Evolutionary conservation across 1,140 invertebrate genomes (phyloP).

Genomic region (Radopholus similis): DNA sequence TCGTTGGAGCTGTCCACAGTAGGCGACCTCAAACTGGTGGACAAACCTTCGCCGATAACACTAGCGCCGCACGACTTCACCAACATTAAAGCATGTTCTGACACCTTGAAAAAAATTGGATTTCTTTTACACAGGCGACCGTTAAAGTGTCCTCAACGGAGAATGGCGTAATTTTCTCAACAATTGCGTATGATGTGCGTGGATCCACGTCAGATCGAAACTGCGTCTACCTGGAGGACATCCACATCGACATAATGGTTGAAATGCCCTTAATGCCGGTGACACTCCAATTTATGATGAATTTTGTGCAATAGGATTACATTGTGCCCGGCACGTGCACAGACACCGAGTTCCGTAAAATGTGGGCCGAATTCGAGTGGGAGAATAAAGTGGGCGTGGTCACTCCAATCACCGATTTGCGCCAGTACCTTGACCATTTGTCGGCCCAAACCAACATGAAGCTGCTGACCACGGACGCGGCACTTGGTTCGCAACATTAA

Average conservation of each 20-base stretch:
- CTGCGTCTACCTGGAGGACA: constrained; percentile 95
- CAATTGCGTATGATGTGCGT: constrained; percentile 73
- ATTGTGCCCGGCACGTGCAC: constrained; percentile 93
- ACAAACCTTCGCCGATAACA: constrained; percentile 89
- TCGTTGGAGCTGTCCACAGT: constrained; percentile 93
- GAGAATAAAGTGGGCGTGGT: constrained; percentile 99
- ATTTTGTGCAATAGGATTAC: constrained; percentile 70
- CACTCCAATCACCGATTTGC: constrained; percentile 84
- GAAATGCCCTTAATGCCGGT: too few relatives aligned
- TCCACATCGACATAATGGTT: constrained; percentile 96
- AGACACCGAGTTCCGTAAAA: constrained; percentile 90
- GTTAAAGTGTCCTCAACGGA: constrained; percentile 80
- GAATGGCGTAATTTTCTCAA: constrained; percentile 98
- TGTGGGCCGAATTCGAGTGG: constrained; percentile 99
- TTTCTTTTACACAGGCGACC: constrained; percentile 44
- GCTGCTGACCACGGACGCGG: constrained; percentile 80
- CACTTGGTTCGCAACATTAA: constrained; percentile 39
- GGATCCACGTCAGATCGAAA: constrained; percentile 88
- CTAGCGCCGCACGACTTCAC: constrained; percentile 93
- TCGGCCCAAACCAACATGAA: constrained; percentile 97
- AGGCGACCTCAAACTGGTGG: constrained; percentile 91
- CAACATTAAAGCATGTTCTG: constrained; percentile 78
- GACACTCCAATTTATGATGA: constrained; percentile 20
- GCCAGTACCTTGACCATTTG: constrained; percentile 86
- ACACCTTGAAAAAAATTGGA: constrained; percentile 68